A percentile compares a stretch with the other conserved stretches of the same genome.
Evolutionary conservation across 2,888 invertebrate species (phyloP).

Genomic region (Oscheius sp.): DNA sequence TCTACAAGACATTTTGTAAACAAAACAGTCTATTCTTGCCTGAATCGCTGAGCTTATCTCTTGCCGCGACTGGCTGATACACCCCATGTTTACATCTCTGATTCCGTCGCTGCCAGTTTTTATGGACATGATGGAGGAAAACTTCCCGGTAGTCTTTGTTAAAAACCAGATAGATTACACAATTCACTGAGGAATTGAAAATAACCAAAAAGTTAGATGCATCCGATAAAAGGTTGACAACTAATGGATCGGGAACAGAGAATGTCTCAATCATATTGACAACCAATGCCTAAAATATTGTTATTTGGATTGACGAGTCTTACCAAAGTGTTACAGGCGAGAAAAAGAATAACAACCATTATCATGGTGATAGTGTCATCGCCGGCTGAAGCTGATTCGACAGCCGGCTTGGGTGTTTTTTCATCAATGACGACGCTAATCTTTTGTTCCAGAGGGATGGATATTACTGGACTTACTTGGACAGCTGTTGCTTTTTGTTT

Average conservation of each 20-base stretch:
- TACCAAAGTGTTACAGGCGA: constrained; percentile 68
- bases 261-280: constrained; percentile 69
- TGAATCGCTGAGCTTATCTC: constrained; percentile 15
- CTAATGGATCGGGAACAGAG: constrained; percentile 65
- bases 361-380: constrained; percentile 70
- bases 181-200: constrained; percentile 69
- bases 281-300: constrained; percentile 57
- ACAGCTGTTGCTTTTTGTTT: constrained; percentile 21
- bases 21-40: not conserved
- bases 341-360: constrained; percentile 69
- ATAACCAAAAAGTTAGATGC: constrained; percentile 70
- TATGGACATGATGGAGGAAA: constrained; percentile 43
- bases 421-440: constrained; percentile 8
- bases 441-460: not conserved
- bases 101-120: constrained; percentile 5
- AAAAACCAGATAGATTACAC: constrained; percentile 68
- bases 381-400: constrained; percentile 35
- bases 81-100: constrained; percentile 11
- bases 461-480: constrained; percentile 9
- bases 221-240: constrained; percentile 68
- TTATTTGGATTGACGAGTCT: not conserved
- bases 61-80: constrained; percentile 26
- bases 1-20: constrained; percentile 30
- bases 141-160: constrained; percentile 65
- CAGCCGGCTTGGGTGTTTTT: constrained; percentile 12